Evolutionary conservation across 2,797 vertebrate genomes (phyloP), one percentile per base, ranked within the genome.

Genomic region (Tolypeutes matacus): DNA sequence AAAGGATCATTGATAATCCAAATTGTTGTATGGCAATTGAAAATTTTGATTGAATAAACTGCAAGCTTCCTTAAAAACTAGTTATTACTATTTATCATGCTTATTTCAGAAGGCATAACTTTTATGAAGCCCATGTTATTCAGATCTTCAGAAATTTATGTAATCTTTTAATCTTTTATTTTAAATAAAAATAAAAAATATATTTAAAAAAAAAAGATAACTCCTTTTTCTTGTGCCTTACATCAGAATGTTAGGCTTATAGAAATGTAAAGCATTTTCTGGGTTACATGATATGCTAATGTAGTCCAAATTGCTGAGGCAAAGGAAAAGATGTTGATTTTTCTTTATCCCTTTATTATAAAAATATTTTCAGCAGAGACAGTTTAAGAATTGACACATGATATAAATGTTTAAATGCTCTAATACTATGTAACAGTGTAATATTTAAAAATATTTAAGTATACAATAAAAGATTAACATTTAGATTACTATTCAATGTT

Each of bases 281-380:
- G 12, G 7, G 5, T 81, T 58, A 46, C 31, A 58, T 31, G 23
- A 70, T 87, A 64, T 29, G 11, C 29, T 60, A 39, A 49, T 27
- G 42, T 5, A 64, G 13, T 20, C 25, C 21, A 58, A 77, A 53
- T 39, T 31, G 13, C 18, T 65, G 51, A 39, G 46, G 8, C 20
- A 62, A 83, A 92, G 7, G 13, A 86, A 93, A 77, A 73, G 3
- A 49, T 18, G 39, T 51, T 72, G 36, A 83, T 89, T 78, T 72
- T 31, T 2, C 1, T 80, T 42, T 65, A 46, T 60, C 31, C 49
- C n/a, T 64, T 80, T 92, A 78, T 69, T 60, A 18, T 94, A 53
- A 81, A 53, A 84, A 36, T 65, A 51, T 81, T 97, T 96, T 92
- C 31, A 81, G 76, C 34, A 65, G 36, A 80, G 39, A 65, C 78